Percentiles rank a stretch among this genome's conserved stretches.
Conservation (phyloP, 2,113 vertebrate genomes). For the Chrysemys picta region DNA sequence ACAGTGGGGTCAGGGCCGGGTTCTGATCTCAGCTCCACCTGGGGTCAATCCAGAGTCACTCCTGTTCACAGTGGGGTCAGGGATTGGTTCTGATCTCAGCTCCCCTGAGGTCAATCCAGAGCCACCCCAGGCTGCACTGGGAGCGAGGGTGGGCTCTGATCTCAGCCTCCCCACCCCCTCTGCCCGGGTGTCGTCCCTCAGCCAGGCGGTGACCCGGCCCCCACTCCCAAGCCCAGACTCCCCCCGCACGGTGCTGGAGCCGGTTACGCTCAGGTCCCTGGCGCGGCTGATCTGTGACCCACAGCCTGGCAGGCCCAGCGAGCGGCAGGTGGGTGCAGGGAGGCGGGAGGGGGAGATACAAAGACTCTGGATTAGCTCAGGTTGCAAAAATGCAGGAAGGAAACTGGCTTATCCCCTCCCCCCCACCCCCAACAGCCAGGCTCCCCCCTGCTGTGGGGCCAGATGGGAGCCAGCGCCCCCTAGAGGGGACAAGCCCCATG, state of each 20-base stretch:
- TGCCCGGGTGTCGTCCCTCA: not conserved
- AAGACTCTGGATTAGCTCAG: not conserved
- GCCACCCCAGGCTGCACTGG: not conserved
- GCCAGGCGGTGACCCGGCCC: not conserved
- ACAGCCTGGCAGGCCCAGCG: no score
- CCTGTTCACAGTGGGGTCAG: no score
- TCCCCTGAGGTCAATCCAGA: not conserved
- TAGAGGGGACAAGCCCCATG: not conserved
- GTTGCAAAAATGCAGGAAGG: not conserved
- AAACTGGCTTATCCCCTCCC: not conserved
- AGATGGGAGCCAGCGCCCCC: no score
- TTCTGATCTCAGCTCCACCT: not conserved
- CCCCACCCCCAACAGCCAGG: not conserved
- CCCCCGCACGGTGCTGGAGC: no score
- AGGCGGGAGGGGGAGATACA: no score
- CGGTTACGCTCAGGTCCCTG: no score
- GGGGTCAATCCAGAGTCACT: not conserved
- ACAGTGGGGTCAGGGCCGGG: no score
- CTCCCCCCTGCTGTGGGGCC: not conserved
- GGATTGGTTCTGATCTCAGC: not conserved
- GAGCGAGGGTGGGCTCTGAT: no score
- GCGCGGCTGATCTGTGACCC: not conserved
- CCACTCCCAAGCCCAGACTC: not conserved
- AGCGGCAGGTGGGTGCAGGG: not conserved
- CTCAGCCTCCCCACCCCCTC: no score